A percentile compares a stretch with the other conserved stretches of the same genome.
phyloP scores from a whole-genome alignment of 2,113 vertebrate genomes.

The Channa argus region DNA sequence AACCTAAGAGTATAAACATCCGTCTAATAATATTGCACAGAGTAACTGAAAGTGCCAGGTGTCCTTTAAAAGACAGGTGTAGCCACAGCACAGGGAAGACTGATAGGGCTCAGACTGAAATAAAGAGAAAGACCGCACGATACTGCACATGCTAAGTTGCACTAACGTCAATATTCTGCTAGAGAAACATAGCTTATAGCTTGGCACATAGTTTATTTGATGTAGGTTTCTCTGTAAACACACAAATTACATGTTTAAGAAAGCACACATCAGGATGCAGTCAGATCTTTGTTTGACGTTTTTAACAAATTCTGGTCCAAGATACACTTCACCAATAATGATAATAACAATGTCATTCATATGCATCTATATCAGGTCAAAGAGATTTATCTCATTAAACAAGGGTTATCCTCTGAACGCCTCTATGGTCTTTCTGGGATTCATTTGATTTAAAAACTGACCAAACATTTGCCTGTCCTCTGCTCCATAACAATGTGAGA shows the following conservation, averaged over 20 bases:
- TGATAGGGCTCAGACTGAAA: conserved; percentile 26
- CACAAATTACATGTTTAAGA: conserved; percentile 40
- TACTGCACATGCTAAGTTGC: conserved; percentile 45
- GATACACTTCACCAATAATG: conserved; percentile 39
- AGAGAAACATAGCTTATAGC: no score
- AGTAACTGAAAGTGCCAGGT: conserved; percentile 37
- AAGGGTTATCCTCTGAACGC: conserved; percentile 32
- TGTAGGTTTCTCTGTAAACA: conserved; percentile 47
- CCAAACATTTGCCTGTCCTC: conserved; percentile 8
- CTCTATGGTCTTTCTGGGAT: conserved; percentile 27
- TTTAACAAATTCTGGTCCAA: conserved; percentile 48
- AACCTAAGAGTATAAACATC: conserved; percentile 15
- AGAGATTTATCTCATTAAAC: conserved; percentile 31
- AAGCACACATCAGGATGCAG: conserved; percentile 39
- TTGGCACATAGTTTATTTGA: conserved; percentile 42
- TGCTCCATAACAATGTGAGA: conserved; percentile 54
- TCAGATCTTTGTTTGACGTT: conserved; percentile 35
- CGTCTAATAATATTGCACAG: conserved; percentile 18
- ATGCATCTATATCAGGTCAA: conserved; percentile 27
- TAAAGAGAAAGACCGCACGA: conserved; percentile 24
- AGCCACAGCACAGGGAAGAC: conserved; percentile 33
- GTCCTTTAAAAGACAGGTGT: conserved; percentile 45
- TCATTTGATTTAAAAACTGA: conserved; percentile 46
- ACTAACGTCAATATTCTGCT: conserved; percentile 44
- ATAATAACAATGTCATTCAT: conserved; percentile 31